These are phyloP conservation scores for Tillus elongatus DNA, from an alignment of 2,888 invertebrate genomes.

Conservation along the genomic window DNA sequence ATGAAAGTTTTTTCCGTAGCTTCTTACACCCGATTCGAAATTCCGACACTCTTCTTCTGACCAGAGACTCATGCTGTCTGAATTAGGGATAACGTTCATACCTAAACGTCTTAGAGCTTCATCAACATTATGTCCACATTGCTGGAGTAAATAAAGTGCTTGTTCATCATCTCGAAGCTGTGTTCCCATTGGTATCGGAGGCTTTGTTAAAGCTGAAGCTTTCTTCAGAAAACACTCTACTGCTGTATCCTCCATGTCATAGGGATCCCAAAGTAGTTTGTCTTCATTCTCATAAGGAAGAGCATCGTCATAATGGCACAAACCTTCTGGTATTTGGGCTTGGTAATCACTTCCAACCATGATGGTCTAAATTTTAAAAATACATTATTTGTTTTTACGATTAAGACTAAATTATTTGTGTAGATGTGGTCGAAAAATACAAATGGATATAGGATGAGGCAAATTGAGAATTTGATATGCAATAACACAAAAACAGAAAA, in stretches of 20 bases:
- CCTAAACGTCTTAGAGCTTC: slow-evolving; percentile 74
- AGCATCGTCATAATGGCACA: slow-evolving; percentile 89
- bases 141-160: slow-evolving; percentile 80
- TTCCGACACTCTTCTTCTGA: slow-evolving; percentile 95
- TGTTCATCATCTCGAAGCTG: slow-evolving; percentile 83
- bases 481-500: too few relatives aligned
- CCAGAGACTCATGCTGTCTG: slow-evolving; percentile 80
- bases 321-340: slow-evolving; percentile 85
- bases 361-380: slow-evolving; percentile 53
- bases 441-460: too few relatives aligned
- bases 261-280: slow-evolving; percentile 88
- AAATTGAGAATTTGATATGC: too few relatives aligned
- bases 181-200: slow-evolving; percentile 59
- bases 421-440: too few relatives aligned
- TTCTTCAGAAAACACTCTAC: slow-evolving; percentile 75
- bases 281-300: slow-evolving; percentile 92
- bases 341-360: slow-evolving; percentile 94
- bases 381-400: background rate
- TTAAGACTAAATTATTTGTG: slow-evolving; percentile 6
- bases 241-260: slow-evolving; percentile 57
- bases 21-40: slow-evolving; percentile 90
- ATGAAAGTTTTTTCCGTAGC: slow-evolving; percentile 94
- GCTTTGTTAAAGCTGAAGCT: slow-evolving; percentile 39
- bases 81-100: slow-evolving; percentile 43
- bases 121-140: slow-evolving; percentile 92